Conservation (phyloP, 2,888 invertebrate genomes). For the Andrena marginata region DNA sequence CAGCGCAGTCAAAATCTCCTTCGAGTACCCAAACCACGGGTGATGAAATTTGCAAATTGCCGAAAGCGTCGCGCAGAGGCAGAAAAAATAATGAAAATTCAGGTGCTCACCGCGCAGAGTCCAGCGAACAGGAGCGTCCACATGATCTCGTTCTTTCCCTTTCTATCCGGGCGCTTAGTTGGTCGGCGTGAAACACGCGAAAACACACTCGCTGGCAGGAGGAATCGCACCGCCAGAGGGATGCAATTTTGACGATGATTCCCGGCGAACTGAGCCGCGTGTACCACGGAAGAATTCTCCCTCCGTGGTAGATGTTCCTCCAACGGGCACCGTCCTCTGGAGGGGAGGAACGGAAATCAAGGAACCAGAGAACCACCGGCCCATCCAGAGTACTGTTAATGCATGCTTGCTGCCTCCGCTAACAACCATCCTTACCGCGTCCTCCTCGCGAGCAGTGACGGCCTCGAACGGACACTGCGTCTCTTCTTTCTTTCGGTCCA, state of each 20-base stretch:
- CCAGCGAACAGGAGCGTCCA: constrained; percentile 80
- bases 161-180: constrained; percentile 27
- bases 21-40: no score
- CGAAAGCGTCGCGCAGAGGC: neutral
- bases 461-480: constrained; percentile 67
- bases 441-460: constrained; percentile 68
- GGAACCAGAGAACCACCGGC: constrained; percentile 77
- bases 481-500: constrained; percentile 22
- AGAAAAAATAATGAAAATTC: neutral
- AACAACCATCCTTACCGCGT: constrained; percentile 81
- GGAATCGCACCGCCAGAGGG: constrained; percentile 46
- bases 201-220: constrained; percentile 38
- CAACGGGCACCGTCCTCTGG: constrained; percentile 51
- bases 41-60: neutral
- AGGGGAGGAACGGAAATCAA: constrained; percentile 71
- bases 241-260: constrained; percentile 80
- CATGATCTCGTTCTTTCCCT: constrained; percentile 69
- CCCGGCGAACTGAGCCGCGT: constrained; percentile 79
- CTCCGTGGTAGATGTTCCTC: constrained; percentile 65
- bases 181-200: constrained; percentile 42
- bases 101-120: constrained; percentile 80
- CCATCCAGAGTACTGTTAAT: constrained; percentile 84
- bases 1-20: no score
- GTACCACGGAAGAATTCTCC: constrained; percentile 67
- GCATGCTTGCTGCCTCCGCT: constrained; percentile 83